A percentile compares a stretch with the other conserved stretches of the same genome.
phyloP scores from a whole-genome alignment of 2,888 invertebrate genomes.

The Ctenicera cuprea region DNA sequence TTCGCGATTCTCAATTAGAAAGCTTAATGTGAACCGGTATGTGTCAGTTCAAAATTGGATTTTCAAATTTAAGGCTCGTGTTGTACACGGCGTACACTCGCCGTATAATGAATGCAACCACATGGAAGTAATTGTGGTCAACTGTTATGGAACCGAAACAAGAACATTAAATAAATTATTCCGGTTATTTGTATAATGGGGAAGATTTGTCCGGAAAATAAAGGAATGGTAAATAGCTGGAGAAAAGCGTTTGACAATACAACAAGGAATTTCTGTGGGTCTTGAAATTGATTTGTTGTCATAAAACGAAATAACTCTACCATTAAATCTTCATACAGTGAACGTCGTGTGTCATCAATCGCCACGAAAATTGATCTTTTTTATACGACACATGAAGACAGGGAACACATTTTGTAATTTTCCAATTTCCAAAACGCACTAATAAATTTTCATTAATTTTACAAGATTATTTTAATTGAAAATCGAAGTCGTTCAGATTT shows the following conservation, averaged over 20 bases:
- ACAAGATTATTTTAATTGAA: not conserved
- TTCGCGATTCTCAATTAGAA: too few relatives aligned
- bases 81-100: not conserved
- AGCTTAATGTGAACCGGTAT: too few relatives aligned
- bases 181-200: not conserved
- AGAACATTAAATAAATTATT: not conserved
- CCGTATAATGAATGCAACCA: conserved; percentile 29
- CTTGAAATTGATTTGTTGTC: conserved; percentile 30
- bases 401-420: not conserved
- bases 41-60: not conserved
- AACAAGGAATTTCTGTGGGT: conserved; percentile 2
- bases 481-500: too few relatives aligned
- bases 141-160: conserved; percentile 14
- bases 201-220: conserved; percentile 1
- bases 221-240: conserved; percentile 2
- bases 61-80: conserved; percentile 15
- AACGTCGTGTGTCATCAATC: conserved; percentile 16
- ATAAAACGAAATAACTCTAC: not conserved
- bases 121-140: conserved; percentile 41
- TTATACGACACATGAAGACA: conserved; percentile 14
- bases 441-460: not conserved
- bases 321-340: conserved; percentile 1
- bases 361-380: conserved; percentile 15
- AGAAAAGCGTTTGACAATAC: not conserved
- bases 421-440: too few relatives aligned